Percentiles rank a stretch among this genome's conserved stretches.
Evolutionary conservation across 2,888 invertebrate species (phyloP).

Genomic region (Habroteleia sp.): DNA sequence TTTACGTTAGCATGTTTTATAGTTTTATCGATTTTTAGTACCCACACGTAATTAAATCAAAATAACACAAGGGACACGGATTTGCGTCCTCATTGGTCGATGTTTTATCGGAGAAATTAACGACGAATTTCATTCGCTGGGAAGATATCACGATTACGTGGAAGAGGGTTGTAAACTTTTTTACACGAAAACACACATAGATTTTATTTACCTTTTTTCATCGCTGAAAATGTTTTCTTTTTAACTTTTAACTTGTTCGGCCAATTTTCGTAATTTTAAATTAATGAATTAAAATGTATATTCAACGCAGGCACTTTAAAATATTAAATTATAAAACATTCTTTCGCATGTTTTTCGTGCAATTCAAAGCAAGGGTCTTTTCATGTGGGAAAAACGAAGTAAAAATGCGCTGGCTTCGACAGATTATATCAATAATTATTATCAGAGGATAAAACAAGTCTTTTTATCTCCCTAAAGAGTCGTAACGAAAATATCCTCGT

Average conservation of each 20-base stretch:
- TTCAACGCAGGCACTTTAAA: too few relatives aligned
- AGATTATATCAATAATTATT: not conserved
- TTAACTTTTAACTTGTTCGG: too few relatives aligned
- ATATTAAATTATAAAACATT: too few relatives aligned
- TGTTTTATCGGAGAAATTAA: constrained; percentile 17
- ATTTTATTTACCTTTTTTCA: too few relatives aligned
- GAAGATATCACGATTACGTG: constrained; percentile 9
- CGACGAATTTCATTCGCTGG: constrained; percentile 25
- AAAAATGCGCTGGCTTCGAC: not conserved
- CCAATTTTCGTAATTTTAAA: too few relatives aligned
- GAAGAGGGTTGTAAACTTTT: constrained; percentile 5
- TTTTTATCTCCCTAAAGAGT: constrained; percentile 6
- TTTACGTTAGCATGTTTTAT: too few relatives aligned
- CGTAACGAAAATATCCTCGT: constrained; percentile 20
- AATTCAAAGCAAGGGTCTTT: too few relatives aligned
- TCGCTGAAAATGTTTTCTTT: too few relatives aligned
- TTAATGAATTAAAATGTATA: too few relatives aligned
- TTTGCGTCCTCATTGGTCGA: constrained; percentile 15
- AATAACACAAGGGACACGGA: constrained; percentile 19
- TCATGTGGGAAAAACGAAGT: too few relatives aligned
- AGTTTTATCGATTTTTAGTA: constrained; percentile 20
- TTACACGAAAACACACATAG: too few relatives aligned
- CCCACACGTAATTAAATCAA: constrained; percentile 36
- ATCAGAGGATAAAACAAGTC: constrained; percentile 19
- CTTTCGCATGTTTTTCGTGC: too few relatives aligned